Conservation (phyloP, 2,797 vertebrate genomes). For the Clarias platycephalus region DNA sequence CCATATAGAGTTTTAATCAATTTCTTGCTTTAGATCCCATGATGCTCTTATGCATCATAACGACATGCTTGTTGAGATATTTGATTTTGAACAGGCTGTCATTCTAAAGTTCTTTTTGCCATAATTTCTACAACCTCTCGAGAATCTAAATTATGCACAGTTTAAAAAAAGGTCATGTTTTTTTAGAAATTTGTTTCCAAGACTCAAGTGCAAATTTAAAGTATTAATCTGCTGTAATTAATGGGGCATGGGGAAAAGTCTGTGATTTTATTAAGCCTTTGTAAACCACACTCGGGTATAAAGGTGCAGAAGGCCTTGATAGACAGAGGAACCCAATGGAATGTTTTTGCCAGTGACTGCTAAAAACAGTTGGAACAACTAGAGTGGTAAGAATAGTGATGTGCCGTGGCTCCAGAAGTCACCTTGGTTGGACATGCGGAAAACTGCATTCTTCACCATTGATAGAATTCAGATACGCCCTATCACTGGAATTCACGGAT, state of each 20-base stretch:
- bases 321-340: neutral
- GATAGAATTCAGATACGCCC: too few species aligned
- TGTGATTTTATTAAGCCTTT: neutral
- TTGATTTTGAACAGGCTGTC: neutral
- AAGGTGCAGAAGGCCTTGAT: neutral
- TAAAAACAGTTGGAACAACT: neutral
- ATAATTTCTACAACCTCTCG: neutral
- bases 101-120: neutral
- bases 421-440: neutral
- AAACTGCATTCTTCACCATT: neutral
- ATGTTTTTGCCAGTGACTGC: neutral
- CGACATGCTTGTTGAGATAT: too few species aligned
- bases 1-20: neutral
- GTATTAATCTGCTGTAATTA: neutral
- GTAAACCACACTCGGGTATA: neutral
- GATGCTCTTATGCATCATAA: too few species aligned
- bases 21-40: neutral
- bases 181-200: neutral
- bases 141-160: neutral
- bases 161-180: too few species aligned
- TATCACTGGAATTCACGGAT: too few species aligned
- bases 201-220: too few species aligned
- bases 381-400: neutral
- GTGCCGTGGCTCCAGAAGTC: neutral
- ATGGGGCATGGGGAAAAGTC: neutral